phyloP scores from a whole-genome alignment of 2,113 vertebrate species.

The Scortum barcoo region DNA sequence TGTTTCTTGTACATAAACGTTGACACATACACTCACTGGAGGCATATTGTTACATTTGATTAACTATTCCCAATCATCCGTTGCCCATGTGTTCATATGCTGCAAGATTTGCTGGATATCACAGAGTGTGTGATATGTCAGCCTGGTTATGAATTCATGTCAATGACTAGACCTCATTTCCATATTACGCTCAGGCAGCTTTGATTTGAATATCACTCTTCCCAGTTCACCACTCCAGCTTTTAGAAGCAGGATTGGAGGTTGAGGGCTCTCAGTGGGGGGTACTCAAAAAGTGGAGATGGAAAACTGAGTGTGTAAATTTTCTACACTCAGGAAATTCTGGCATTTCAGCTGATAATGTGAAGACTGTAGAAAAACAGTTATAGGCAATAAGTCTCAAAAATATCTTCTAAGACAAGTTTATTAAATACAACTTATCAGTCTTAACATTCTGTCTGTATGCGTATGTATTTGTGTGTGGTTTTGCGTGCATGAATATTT shows the following conservation, averaged over 20 bases:
- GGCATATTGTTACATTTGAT: slow-evolving; percentile 34
- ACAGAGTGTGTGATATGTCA: slow-evolving; percentile 42
- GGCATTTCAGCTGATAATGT: slow-evolving; percentile 35
- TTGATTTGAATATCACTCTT: slow-evolving; percentile 75
- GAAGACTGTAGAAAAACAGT: background rate
- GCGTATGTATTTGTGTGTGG: background rate
- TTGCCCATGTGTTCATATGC: slow-evolving; percentile 21
- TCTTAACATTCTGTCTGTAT: background rate
- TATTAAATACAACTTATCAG: background rate
- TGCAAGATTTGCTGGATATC: slow-evolving; percentile 32
- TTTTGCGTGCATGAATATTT: slow-evolving; percentile 24
- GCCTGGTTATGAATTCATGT: slow-evolving; percentile 69
- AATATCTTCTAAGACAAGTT: background rate
- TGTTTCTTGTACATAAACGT: background rate
- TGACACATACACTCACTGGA: slow-evolving; percentile 6
- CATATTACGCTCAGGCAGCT: slow-evolving; percentile 63
- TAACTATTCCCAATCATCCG: slow-evolving; percentile 23
- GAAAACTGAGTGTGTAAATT: slow-evolving; percentile 44
- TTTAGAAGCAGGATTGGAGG: slow-evolving; percentile 67
- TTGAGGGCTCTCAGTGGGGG: slow-evolving; percentile 72
- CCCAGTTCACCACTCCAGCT: slow-evolving; percentile 63
- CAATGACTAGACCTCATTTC: slow-evolving; percentile 70
- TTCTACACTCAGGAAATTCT: slow-evolving; percentile 43
- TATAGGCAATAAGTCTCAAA: background rate
- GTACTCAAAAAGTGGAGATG: slow-evolving; percentile 55